These are phyloP conservation scores for Mus caroli DNA, from an alignment of 2,797 vertebrate genomes.

Conservation along the genomic window DNA sequence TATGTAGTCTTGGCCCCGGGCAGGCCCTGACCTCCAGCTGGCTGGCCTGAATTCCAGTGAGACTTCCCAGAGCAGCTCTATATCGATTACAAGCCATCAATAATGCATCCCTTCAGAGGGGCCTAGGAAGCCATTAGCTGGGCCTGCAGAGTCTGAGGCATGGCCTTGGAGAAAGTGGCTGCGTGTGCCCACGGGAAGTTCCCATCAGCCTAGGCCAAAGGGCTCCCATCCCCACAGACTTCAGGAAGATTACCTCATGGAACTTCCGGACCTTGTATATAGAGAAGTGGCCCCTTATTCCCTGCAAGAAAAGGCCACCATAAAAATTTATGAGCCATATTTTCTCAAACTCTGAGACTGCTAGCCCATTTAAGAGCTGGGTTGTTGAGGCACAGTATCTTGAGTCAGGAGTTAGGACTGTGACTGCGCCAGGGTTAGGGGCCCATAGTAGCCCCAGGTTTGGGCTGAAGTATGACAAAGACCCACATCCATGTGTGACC, in stretches of 20 bases:
- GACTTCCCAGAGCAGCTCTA: slow-evolving; percentile 49
- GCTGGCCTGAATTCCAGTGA: slow-evolving; percentile 59
- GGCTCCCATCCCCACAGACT: not conserved
- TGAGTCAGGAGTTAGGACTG: not conserved
- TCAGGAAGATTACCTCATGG: not conserved
- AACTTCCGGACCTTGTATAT: not conserved
- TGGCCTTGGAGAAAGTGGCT: slow-evolving; percentile 47
- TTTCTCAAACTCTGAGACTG: not conserved
- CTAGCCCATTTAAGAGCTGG: not conserved
- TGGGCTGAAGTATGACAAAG: not conserved
- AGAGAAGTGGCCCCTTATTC: not conserved
- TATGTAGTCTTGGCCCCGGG: slow-evolving; percentile 5
- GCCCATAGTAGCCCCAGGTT: not conserved
- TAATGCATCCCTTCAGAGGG: slow-evolving; percentile 63
- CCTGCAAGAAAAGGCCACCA: not conserved
- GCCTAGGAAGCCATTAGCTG: slow-evolving; percentile 67
- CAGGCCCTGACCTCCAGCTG: slow-evolving; percentile 37
- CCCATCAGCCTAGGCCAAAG: not conserved
- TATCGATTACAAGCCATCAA: slow-evolving; percentile 76
- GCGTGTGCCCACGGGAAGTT: slow-evolving; percentile 53
- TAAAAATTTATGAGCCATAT: not conserved
- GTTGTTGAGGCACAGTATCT: not conserved
- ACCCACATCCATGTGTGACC: not conserved
- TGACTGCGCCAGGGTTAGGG: not conserved
- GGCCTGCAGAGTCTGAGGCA: not conserved